Percentiles rank a stretch among this genome's conserved stretches.
Evolutionary conservation across 2,888 invertebrate species (phyloP).

Genomic region (Acanthoscelides obtectus): DNA sequence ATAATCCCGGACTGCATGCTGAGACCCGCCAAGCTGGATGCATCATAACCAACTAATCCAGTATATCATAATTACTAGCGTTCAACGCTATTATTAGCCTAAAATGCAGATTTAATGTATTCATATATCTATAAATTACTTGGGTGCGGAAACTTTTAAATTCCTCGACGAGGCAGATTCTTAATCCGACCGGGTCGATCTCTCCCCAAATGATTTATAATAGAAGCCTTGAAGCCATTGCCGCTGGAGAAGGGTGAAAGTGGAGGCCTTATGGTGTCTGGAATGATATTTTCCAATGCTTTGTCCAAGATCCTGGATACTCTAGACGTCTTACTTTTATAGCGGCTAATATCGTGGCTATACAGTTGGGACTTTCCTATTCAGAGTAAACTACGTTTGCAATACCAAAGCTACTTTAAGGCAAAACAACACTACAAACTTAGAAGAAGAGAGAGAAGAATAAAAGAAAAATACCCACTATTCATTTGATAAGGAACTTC

Average conservation of each 20-base stretch:
- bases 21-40: background rate
- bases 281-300: too few species aligned
- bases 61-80: background rate
- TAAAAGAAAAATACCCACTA: too few species aligned
- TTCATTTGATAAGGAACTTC: too few species aligned
- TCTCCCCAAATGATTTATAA: constrained; percentile 3
- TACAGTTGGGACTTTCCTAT: too few species aligned
- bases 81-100: background rate
- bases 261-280: background rate
- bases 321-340: too few species aligned
- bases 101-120: background rate
- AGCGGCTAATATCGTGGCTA: too few species aligned
- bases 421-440: too few species aligned
- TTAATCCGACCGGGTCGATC: background rate
- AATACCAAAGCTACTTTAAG: too few species aligned
- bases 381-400: too few species aligned
- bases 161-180: background rate
- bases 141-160: background rate
- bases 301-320: too few species aligned
- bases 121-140: background rate
- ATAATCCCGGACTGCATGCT: background rate
- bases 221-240: background rate
- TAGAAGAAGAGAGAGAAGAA: too few species aligned
- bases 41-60: background rate
- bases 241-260: background rate